Conservation (phyloP, 2,113 vertebrate genomes). For the Centropus unirufus region DNA sequence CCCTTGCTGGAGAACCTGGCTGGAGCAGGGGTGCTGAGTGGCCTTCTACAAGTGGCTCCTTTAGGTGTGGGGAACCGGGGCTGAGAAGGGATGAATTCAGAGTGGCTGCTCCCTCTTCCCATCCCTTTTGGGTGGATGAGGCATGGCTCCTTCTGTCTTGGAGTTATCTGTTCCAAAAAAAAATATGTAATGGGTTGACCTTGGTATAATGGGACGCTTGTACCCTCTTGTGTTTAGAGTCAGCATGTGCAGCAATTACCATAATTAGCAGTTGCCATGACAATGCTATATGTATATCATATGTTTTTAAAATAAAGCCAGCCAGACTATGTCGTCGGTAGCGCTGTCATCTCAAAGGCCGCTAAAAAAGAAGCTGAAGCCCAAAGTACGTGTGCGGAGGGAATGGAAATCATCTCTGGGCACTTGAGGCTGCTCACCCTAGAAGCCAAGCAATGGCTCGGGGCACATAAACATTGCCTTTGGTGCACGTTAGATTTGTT, state of each 20-base stretch:
- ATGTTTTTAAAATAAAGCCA: slow-evolving; percentile 41
- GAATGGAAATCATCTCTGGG: neutral
- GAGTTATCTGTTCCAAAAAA: slow-evolving; percentile 2
- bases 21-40: neutral
- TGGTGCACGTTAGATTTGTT: neutral
- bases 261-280: slow-evolving; percentile 73
- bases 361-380: neutral
- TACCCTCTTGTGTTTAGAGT: slow-evolving; percentile 69
- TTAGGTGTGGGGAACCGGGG: neutral
- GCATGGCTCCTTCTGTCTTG: neutral
- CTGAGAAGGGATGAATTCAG: neutral
- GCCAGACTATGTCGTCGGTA: slow-evolving; percentile 52
- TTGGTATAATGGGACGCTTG: slow-evolving; percentile 50
- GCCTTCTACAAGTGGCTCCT: neutral
- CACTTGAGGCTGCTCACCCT: neutral
- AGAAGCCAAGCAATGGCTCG: neutral
- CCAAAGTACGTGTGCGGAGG: neutral
- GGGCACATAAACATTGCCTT: neutral
- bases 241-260: slow-evolving; percentile 65
- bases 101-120: neutral
- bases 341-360: neutral
- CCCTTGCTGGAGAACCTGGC: neutral
- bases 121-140: neutral
- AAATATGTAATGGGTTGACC: neutral
- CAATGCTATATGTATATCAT: slow-evolving; percentile 66